These are phyloP conservation scores for Pseudorectes ferrugineus DNA, from an alignment of 2,113 vertebrate genomes.

Conservation along the genomic window DNA sequence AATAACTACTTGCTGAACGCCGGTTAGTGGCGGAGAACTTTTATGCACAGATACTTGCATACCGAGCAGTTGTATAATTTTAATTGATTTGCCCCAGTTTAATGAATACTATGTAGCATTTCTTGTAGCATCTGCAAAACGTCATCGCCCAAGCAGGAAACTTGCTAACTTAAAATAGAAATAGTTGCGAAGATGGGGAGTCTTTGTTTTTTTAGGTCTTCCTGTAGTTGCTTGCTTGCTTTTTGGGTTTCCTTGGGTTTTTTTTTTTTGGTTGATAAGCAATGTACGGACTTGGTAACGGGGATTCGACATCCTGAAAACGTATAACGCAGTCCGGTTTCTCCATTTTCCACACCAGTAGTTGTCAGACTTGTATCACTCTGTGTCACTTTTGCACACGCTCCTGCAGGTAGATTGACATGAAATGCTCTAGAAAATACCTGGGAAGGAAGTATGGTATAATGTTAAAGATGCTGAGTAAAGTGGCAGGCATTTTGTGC, in stretches of 20 bases:
- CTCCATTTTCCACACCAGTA: constrained; percentile 56
- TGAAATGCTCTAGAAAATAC: constrained; percentile 74
- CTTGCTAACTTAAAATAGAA: constrained; percentile 20
- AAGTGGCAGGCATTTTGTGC: constrained; percentile 68
- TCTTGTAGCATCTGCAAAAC: constrained; percentile 28
- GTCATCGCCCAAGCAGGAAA: constrained; percentile 5
- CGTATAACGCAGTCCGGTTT: constrained; percentile 6
- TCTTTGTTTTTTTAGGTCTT: constrained; percentile 4
- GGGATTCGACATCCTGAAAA: not conserved
- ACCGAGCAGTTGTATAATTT: constrained; percentile 51
- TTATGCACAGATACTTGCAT: not conserved
- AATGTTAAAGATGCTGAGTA: constrained; percentile 60
- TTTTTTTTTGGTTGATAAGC: not conserved
- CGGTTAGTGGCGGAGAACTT: constrained; percentile 55
- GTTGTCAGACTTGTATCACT: constrained; percentile 67
- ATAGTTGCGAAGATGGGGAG: not conserved
- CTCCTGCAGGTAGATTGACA: constrained; percentile 74
- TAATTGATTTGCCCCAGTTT: constrained; percentile 32
- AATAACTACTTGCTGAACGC: constrained; percentile 62
- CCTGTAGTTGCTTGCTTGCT: not conserved
- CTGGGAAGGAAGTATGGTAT: constrained; percentile 63
- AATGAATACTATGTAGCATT: not conserved
- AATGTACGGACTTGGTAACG: not conserved
- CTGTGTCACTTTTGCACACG: constrained; percentile 75
- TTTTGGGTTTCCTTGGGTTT: not conserved